These are phyloP conservation scores for Danio tinwini DNA, from an alignment of 2,797 vertebrate species.

Conservation along the genomic window DNA sequence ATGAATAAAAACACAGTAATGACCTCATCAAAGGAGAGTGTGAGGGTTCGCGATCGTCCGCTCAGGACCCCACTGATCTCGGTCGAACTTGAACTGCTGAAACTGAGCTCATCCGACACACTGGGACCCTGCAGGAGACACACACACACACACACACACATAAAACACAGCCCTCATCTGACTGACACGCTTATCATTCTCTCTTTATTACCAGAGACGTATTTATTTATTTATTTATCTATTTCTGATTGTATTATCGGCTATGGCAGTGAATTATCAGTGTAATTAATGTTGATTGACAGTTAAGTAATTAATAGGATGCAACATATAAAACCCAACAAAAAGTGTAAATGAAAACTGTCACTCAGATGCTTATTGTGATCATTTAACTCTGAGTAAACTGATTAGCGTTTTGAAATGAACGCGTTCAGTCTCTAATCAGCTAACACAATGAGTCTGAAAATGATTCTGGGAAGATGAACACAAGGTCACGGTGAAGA, in stretches of 20 bases:
- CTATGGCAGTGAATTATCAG: slow-evolving; percentile 4
- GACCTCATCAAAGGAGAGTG: slow-evolving; percentile 94
- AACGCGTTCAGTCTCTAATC: not conserved
- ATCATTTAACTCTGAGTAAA: not conserved
- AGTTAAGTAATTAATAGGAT: not conserved
- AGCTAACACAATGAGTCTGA: not conserved
- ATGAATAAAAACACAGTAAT: not conserved
- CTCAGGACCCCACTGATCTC: slow-evolving; percentile 87
- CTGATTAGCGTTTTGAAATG: not conserved
- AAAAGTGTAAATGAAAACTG: slow-evolving; percentile 4
- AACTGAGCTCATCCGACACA: slow-evolving; percentile 87
- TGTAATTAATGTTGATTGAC: slow-evolving; percentile 34
- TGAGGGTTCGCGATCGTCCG: slow-evolving; percentile 80
- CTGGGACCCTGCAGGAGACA: slow-evolving; percentile 79
- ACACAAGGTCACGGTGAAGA: not conserved
- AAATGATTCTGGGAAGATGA: not conserved
- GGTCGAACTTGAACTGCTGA: slow-evolving; percentile 92
- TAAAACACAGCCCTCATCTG: not conserved
- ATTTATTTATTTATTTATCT: slow-evolving; percentile 8
- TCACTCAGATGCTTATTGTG: not conserved
- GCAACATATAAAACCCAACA: not conserved
- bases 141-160: slow-evolving; percentile 39
- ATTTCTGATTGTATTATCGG: slow-evolving; percentile 34
- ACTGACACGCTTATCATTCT: slow-evolving; percentile 2
- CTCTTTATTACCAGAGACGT: not conserved